Percentiles rank a stretch among this genome's conserved stretches.
These are phyloP conservation scores for Tiliqua scincoides DNA, from an alignment of 2,113 vertebrate species.

Conservation along the genomic window DNA sequence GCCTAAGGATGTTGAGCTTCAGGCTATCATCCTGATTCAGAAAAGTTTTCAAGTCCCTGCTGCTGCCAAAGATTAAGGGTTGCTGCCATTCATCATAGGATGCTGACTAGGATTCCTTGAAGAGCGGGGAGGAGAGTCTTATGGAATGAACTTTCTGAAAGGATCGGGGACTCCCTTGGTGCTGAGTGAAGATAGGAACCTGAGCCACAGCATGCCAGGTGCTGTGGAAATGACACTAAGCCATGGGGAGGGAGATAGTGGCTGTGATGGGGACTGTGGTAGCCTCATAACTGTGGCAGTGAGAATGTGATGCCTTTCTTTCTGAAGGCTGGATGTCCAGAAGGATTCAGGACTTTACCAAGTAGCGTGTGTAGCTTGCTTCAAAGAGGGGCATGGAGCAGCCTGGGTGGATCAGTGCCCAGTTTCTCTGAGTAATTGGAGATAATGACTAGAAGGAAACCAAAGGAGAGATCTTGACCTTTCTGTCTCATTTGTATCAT, in stretches of 20 bases:
- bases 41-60: not conserved
- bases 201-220: not conserved
- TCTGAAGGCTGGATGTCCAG: not conserved
- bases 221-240: not conserved
- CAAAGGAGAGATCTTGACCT: not conserved
- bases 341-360: not conserved
- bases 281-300: not conserved
- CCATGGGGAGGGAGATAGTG: not conserved
- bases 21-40: not conserved
- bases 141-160: no score
- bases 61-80: not conserved
- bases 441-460: not conserved
- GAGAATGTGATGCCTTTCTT: not conserved
- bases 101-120: no score
- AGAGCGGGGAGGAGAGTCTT: not conserved
- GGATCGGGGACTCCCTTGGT: no score
- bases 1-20: not conserved
- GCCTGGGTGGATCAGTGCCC: not conserved
- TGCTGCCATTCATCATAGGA: not conserved
- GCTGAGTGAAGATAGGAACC: not conserved
- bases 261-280: not conserved
- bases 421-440: not conserved
- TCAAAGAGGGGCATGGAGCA: not conserved
- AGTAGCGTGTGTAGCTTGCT: not conserved
- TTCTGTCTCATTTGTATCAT: not conserved